Conservation (phyloP, 2,888 invertebrate species). For the Drosophila stalkeri region DNA sequence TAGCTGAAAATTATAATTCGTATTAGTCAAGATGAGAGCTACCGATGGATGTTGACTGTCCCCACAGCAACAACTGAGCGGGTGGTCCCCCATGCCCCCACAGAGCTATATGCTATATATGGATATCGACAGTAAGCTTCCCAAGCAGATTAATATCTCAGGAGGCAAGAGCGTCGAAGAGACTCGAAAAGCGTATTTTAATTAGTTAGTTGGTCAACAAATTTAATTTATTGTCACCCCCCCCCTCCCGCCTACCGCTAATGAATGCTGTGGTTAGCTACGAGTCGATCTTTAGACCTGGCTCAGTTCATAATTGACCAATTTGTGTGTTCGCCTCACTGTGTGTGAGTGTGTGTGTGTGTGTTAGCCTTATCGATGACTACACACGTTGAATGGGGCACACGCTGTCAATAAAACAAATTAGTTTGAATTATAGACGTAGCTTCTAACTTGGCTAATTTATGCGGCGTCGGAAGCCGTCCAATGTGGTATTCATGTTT, state of each 20-base stretch:
- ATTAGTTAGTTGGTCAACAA: constrained; percentile 75
- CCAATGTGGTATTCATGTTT: constrained; percentile 7
- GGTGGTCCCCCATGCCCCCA: constrained; percentile 64
- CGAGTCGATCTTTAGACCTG: constrained; percentile 24
- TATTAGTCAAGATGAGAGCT: constrained; percentile 74
- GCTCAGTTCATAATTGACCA: constrained; percentile 72
- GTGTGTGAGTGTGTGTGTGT: constrained; percentile 37
- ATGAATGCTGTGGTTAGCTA: constrained; percentile 56
- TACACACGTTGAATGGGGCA: constrained; percentile 51
- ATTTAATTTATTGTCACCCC: constrained; percentile 83
- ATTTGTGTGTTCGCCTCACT: constrained; percentile 62
- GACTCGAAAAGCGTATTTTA: constrained; percentile 74
- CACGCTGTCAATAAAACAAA: constrained; percentile 83
- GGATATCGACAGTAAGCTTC: constrained; percentile 76
- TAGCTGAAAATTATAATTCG: constrained; percentile 68
- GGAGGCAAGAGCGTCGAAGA: constrained; percentile 33
- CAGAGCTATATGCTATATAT: constrained; percentile 9
- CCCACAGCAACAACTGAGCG: constrained; percentile 36
- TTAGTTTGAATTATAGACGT: constrained; percentile 80
- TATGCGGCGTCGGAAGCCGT: constrained; percentile 78
- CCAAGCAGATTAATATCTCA: constrained; percentile 82
- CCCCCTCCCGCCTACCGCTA: no score
- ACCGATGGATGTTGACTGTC: constrained; percentile 58
- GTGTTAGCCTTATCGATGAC: constrained; percentile 45
- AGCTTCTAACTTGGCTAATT: constrained; percentile 73